Base-by-base conservation (phyloP, 2,797 vertebrate species). In the Halcyon leucocephala region DNA sequence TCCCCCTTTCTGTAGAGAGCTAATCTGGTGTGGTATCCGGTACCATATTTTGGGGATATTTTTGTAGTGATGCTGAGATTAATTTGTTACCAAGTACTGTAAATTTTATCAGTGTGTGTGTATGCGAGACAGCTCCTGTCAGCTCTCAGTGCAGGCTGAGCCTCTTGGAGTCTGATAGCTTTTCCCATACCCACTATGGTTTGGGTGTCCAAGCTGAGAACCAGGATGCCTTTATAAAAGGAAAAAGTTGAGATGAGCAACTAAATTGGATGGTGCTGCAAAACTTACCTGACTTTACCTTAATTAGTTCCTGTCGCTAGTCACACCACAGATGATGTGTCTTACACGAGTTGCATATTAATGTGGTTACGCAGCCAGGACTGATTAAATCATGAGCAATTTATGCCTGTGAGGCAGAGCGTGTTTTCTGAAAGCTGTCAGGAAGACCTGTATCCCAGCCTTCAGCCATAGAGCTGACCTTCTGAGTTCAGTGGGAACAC, bases 231-330 rank as follows among this genome's bases (percentile, higher is more conserved):
- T 89, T 85, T 86, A 19, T 37, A 54, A 81, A 91, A 88, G 64
- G 83, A 89, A 92, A 94, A 94, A 54, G 41, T 92, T 71, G 88
- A 93, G 86, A 93, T 90, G 90, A 95, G 93, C 82, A 94, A 54
- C 88, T 89, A 9, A 92, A 94, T 82, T 70, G 37, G 44, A 91
- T 80, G 44, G 31, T 54, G 52, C 57, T 95, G 39, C 61, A 74
- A 55, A 73, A 91, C 48, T 54, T 89, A 78, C 74, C 84, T 92
- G 71, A 64, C 71, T 94, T 81, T 26, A 65, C 83, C 69, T 83
- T 91, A 95, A 90, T 93, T 83, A 46, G 90, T 96, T 97, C 93
- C 83, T 82, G 69, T 78, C 39, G 69, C 79, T 42, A 55, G 86
- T 95, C 91, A 90, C 55, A 29, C 76, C 78, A 41, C 2, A 17